These are phyloP conservation scores for Ptyas mucosa DNA, from an alignment of 2,113 vertebrate species.

Conservation along the genomic window DNA sequence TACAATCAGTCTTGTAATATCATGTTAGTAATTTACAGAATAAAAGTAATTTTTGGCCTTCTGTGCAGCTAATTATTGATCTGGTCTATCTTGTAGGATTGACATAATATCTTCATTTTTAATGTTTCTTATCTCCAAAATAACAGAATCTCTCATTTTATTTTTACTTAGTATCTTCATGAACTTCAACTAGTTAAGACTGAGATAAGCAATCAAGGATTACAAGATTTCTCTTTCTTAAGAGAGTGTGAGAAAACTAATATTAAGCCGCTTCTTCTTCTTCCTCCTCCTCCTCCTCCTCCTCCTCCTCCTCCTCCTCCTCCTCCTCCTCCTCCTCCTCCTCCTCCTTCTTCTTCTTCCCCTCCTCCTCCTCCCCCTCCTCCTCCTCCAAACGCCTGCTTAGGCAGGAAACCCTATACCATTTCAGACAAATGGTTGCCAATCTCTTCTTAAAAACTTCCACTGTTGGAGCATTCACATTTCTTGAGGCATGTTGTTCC, in stretches of 20 bases:
- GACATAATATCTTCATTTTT: not conserved
- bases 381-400: too few species aligned
- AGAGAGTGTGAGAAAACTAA: not conserved
- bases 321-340: too few species aligned
- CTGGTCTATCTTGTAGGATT: not conserved
- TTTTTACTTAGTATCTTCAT: not conserved
- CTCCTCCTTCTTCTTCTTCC: too few species aligned
- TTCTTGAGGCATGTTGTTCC: too few species aligned
- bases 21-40: not conserved
- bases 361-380: too few species aligned
- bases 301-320: too few species aligned
- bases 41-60: not conserved
- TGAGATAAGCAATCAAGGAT: conserved; percentile 4
- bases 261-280: not conserved
- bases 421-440: too few species aligned
- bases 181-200: not conserved
- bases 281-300: not conserved
- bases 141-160: not conserved
- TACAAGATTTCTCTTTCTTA: not conserved
- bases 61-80: not conserved
- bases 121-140: not conserved
- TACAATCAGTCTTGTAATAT: not conserved
- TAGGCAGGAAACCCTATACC: too few species aligned
- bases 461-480: too few species aligned
- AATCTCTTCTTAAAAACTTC: too few species aligned